Evolutionary conservation across 2,113 vertebrate species (phyloP), one percentile per base, ranked within the genome.

Genomic region (Macrotis lagotis): DNA sequence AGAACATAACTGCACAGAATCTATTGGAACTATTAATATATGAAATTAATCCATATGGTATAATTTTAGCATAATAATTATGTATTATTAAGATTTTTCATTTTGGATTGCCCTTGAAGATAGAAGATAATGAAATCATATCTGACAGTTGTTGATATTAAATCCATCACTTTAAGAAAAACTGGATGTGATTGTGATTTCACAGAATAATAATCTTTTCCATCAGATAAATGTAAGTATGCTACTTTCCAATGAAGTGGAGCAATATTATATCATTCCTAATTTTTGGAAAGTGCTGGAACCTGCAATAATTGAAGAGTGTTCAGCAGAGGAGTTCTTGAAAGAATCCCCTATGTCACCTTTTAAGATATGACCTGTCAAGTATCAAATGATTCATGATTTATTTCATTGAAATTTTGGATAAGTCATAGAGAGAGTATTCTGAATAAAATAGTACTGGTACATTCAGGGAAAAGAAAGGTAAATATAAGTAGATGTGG

Each of bases 351-450:
- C 47, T 48, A 89, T 91, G 55, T 37, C 22, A 52, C n/a, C 37
- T 93, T 93, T 26, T 92, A 50, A 92, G 88, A 48, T 91, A 52
- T 89, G 48, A 74, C 3, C 8, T 92, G 37, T 91, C 66, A 48
- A 83, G 59, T 94, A 9, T 50, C 55, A 74, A 74, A 6, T 74
- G 44, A 6, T 22, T 74, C 37, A 19, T 74, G 66, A 74, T 44
- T 44, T 74, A n/a, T 19, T 74, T 16, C 16, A 2, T 50, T 92
- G 95, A 96, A 91, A 51, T 59, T 66, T 37, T n/a, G 37, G 66
- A 92, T 22, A 94, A 14, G 14, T 37, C 37, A 92, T n/a, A 90
- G 90, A 74, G 24, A 50, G 94, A 93, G 19, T 25, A 88, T 89
- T 74, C 10, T 83, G 93, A 93, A 94, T 48, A 51, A 3, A 95